Evolutionary conservation across 2,113 vertebrate genomes (phyloP), one percentile per base, ranked within the genome.

Genomic region (Hydropotes inermis): DNA sequence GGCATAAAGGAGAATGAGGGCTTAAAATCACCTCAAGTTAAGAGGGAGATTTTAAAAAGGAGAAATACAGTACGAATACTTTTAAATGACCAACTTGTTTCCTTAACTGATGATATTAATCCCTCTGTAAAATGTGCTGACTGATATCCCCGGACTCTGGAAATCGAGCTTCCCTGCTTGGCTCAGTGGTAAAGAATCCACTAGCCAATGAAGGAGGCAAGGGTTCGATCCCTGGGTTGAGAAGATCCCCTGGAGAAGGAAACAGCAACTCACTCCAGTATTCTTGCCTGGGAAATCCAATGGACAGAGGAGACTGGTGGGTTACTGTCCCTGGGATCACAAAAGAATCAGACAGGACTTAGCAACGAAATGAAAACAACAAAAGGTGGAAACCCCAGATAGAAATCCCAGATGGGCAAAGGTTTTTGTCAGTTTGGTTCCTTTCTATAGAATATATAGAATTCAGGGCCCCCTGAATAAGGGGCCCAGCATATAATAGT

Each of bases 341-440:
- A 14, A 43, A 76, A 76, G 36, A 76, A 27, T 76, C 39, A 27
- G 39, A 43, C 23, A 43, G 21, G 39, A 27, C 6, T 76, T 27
- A 27, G 23, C 1, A 5, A 76, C 6, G 43, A 27, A 76, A 76
- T 27, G 39, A 76, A 43, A 43, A 76, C 23, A 76, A 14, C 70
- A 76, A 43, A 76, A 43, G 39, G 43, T 43, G 70, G 70, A 43
- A 89, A 70, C 21, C n/a, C 47, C 30, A 97, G 78, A 95, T 74
- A 60, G 96, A 45, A 30, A n/a, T 67, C 84, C 87, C 96, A 95
- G 76, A 76, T 43, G 33, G 87, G 50, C 89, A 91, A 87, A 93
- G 47, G 27, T n/a, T 91, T 95, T 52, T 87, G n/a, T 60, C 87
- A 95, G 28, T 78, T 87, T 93, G 57, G 12, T 43, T 93, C 87